phyloP scores from a whole-genome alignment of 2,888 invertebrate species.

The Dynastes maya region DNA sequence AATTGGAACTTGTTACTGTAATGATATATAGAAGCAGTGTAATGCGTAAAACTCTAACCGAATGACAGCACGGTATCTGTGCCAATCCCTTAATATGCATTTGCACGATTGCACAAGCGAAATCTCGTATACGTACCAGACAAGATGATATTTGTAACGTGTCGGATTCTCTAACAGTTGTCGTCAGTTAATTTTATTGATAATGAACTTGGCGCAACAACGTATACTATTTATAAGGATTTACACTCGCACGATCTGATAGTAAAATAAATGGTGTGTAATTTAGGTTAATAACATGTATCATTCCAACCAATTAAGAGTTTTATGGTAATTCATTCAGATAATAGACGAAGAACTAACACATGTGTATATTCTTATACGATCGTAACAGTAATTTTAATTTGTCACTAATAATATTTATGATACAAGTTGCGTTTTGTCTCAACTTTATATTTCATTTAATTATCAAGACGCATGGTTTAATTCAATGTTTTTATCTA shows the following conservation, averaged over 20 bases:
- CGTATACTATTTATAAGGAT: not conserved
- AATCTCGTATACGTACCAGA: not conserved
- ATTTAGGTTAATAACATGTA: slow-evolving; percentile 8
- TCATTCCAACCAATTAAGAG: slow-evolving; percentile 2
- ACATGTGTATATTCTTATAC: too few species aligned
- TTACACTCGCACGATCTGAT: not conserved
- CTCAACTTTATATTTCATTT: too few species aligned
- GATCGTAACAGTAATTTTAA: too few species aligned
- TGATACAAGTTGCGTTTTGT: too few species aligned
- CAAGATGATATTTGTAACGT: slow-evolving; percentile 8
- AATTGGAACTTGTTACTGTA: not conserved
- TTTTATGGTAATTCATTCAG: not conserved
- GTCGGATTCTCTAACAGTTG: not conserved
- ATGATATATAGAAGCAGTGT: slow-evolving; percentile 11
- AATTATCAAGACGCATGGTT: too few species aligned
- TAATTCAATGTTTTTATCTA: too few species aligned
- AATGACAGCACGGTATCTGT: not conserved
- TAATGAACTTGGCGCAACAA: slow-evolving; percentile 4
- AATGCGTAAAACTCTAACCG: not conserved
- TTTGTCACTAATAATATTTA: too few species aligned
- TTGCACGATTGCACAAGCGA: not conserved
- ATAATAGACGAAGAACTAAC: not conserved
- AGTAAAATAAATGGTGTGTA: slow-evolving; percentile 2
- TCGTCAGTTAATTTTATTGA: not conserved
- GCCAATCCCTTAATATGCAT: not conserved